Evolutionary conservation across 2,888 invertebrate species (phyloP).

Genomic region (Nephrotoma appendiculata): DNA sequence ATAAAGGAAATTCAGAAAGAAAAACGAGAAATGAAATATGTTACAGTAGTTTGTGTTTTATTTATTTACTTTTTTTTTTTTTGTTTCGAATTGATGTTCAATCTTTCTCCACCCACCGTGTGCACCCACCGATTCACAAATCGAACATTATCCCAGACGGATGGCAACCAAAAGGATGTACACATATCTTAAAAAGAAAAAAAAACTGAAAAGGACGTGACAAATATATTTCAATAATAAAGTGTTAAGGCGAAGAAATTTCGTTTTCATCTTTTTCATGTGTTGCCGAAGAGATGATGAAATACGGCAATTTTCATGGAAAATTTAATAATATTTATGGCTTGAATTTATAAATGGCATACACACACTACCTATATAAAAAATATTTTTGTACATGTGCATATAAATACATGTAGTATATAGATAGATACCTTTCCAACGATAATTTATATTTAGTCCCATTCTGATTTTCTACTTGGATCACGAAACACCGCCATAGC

Average conservation of each 20-base stretch:
- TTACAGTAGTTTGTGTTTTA: neutral
- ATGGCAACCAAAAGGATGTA: neutral
- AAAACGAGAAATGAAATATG: neutral
- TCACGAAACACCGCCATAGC: neutral
- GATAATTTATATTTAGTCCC: neutral
- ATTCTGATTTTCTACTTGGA: neutral
- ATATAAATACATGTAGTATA: no score
- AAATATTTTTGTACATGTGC: no score
- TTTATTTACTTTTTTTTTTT: neutral
- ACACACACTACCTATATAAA: no score
- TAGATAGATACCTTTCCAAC: neutral
- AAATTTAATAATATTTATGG: neutral
- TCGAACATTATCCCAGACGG: neutral
- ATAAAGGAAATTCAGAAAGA: neutral
- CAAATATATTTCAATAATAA: neutral
- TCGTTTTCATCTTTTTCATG: neutral
- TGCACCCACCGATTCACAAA: neutral
- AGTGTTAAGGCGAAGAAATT: neutral
- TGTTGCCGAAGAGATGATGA: neutral
- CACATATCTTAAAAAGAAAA: neutral
- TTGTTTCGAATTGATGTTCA: neutral
- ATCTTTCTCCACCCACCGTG: neutral
- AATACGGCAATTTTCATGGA: neutral
- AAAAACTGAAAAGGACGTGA: neutral
- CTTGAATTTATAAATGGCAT: neutral